These are phyloP conservation scores for Oligia fasciuncula DNA, from an alignment of 2,888 invertebrate species.

Conservation along the genomic window DNA sequence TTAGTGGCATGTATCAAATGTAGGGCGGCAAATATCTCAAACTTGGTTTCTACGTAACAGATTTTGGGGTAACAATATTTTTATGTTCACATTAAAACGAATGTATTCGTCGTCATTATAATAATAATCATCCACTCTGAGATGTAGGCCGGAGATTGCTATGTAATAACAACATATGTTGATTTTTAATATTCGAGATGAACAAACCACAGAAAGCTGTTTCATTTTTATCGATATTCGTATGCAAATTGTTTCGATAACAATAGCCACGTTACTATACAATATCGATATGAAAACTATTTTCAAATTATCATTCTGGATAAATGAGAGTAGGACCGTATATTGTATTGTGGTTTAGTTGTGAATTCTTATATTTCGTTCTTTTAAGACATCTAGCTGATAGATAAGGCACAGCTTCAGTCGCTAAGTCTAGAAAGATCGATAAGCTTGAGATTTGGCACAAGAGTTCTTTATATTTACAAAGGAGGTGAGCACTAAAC, in stretches of 20 bases:
- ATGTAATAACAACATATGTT: neutral
- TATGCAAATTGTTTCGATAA: neutral
- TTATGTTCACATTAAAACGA: neutral
- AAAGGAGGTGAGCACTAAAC: neutral
- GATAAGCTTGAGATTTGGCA: neutral
- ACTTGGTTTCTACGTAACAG: neutral
- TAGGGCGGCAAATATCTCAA: slow-evolving; percentile 9
- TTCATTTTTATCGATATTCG: slow-evolving; percentile 33
- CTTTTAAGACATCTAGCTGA: neutral
- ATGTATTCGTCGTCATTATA: neutral
- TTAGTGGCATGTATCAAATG: slow-evolving; percentile 34
- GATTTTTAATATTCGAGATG: slow-evolving; percentile 24
- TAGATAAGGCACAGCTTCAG: neutral
- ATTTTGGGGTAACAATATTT: slow-evolving; percentile 10
- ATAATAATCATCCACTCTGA: neutral
- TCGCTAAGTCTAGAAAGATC: neutral
- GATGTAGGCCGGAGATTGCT: neutral
- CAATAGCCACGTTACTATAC: neutral
- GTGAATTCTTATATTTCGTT: neutral
- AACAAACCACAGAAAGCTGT: slow-evolving; percentile 16
- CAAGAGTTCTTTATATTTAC: neutral
- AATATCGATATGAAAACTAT: slow-evolving; percentile 19
- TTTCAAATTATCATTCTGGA: neutral
- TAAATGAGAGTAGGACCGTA: neutral
- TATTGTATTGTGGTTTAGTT: neutral